phyloP scores from a whole-genome alignment of 1,140 invertebrate genomes.

The Panagrolaimus sp. region DNA sequence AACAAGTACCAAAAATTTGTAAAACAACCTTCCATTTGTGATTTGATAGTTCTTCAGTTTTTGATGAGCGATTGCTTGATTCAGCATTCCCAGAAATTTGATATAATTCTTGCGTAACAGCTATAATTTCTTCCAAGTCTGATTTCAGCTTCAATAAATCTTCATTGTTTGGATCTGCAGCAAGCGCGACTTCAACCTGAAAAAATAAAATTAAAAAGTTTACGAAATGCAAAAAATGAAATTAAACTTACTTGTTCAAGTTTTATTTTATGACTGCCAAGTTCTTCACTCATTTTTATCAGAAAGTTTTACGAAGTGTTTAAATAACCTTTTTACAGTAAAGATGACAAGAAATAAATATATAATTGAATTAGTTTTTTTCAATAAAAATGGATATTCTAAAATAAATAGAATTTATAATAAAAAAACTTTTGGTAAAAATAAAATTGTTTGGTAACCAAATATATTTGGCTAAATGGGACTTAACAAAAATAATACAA shows the following conservation, averaged over 20 bases:
- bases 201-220: not conserved
- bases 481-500: too few relatives aligned
- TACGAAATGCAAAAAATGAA: not conserved
- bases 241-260: conserved; percentile 4
- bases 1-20: not conserved
- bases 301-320: too few relatives aligned
- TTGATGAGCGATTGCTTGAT: too few relatives aligned
- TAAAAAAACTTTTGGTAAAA: too few relatives aligned
- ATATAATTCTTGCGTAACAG: not conserved
- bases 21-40: not conserved
- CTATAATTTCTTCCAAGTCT: conserved; percentile 4
- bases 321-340: too few relatives aligned
- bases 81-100: not conserved
- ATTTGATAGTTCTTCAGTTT: not conserved
- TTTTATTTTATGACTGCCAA: not conserved
- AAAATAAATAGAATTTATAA: too few relatives aligned
- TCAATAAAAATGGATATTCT: too few relatives aligned
- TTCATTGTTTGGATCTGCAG: conserved; percentile 2
- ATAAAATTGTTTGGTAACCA: too few relatives aligned
- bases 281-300: not conserved
- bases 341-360: too few relatives aligned
- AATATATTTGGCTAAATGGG: too few relatives aligned
- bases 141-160: not conserved
- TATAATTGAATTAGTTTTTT: too few relatives aligned
- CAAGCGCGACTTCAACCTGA: conserved; percentile 7